These are phyloP conservation scores for Serilophus lunatus DNA, from an alignment of 2,113 vertebrate genomes.

Conservation along the genomic window DNA sequence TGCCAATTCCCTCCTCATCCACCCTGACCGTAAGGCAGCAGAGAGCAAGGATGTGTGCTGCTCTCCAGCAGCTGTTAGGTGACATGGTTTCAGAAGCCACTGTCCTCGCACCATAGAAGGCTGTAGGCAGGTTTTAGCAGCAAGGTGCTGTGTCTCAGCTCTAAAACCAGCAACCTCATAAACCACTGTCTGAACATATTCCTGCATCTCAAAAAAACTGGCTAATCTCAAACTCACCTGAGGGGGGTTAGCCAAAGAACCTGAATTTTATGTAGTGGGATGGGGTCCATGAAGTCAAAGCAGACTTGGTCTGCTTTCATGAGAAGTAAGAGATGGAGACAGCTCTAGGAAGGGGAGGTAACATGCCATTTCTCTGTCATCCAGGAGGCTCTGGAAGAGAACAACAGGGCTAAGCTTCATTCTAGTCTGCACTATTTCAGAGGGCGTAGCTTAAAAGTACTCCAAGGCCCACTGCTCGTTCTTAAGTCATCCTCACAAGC, in stretches of 20 bases:
- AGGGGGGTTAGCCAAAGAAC: background rate
- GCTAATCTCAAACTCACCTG: background rate
- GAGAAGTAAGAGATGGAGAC: background rate
- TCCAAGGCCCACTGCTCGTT: background rate
- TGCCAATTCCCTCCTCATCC: background rate
- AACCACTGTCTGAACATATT: background rate
- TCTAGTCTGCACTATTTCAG: background rate
- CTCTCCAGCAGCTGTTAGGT: background rate
- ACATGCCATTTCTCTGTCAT: accelerated
- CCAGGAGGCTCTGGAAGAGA: background rate
- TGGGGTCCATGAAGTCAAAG: background rate
- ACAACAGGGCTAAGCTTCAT: background rate
- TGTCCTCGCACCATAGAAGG: background rate
- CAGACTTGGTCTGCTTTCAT: background rate
- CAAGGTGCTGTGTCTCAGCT: background rate
- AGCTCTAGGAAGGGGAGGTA: background rate
- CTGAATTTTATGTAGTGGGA: background rate
- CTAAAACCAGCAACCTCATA: background rate
- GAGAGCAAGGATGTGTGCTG: background rate
- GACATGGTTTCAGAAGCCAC: background rate
- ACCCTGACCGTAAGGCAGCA: background rate
- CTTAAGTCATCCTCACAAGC: background rate
- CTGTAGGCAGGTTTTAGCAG: background rate
- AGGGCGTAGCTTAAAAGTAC: background rate
- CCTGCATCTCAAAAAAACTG: background rate